Percentiles rank a stretch among this genome's conserved stretches.
Evolutionary conservation across 2,797 vertebrate genomes (phyloP).

Genomic region (Macropus fuliginosus): DNA sequence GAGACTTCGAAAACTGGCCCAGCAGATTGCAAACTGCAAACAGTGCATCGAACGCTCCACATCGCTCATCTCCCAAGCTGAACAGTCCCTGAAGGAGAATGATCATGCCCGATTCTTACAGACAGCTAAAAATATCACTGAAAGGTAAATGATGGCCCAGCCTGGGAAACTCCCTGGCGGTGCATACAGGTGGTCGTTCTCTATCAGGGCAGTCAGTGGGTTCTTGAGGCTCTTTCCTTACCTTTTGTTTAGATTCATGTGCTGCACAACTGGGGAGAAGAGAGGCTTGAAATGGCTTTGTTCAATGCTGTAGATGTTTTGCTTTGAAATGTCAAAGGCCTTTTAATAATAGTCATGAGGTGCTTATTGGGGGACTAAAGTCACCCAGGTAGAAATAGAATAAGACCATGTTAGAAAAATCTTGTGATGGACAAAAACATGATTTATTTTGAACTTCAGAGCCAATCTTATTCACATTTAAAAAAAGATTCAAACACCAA

Average conservation of each 20-base stretch:
- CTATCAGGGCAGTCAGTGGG: neutral
- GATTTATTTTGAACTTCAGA: slow-evolving; percentile 51
- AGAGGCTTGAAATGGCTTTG: slow-evolving; percentile 2
- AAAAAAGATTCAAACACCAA: slow-evolving; percentile 31
- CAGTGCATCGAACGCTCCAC: slow-evolving; percentile 98
- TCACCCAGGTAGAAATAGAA: slow-evolving; percentile 45
- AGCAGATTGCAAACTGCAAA: slow-evolving; percentile 97
- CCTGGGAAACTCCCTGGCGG: neutral
- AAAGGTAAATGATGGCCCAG: slow-evolving; percentile 89
- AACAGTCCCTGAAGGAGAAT: slow-evolving; percentile 95
- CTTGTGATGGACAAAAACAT: slow-evolving; percentile 34
- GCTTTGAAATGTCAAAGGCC: slow-evolving; percentile 36
- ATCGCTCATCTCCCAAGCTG: slow-evolving; percentile 95
- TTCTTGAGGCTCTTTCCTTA: neutral
- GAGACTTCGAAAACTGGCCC: slow-evolving; percentile 95
- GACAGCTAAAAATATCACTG: slow-evolving; percentile 97
- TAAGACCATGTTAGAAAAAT: slow-evolving; percentile 19
- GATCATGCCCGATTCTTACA: slow-evolving; percentile 97
- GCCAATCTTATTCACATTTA: slow-evolving; percentile 49
- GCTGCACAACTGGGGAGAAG: slow-evolving; percentile 38
- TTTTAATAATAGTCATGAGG: slow-evolving; percentile 52
- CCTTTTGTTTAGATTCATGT: slow-evolving; percentile 61
- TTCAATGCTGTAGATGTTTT: slow-evolving; percentile 52
- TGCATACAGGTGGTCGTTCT: neutral
- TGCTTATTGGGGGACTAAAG: slow-evolving; percentile 63